Conservation (phyloP, 2,888 invertebrate genomes). For the Liposcelis brunnea region DNA sequence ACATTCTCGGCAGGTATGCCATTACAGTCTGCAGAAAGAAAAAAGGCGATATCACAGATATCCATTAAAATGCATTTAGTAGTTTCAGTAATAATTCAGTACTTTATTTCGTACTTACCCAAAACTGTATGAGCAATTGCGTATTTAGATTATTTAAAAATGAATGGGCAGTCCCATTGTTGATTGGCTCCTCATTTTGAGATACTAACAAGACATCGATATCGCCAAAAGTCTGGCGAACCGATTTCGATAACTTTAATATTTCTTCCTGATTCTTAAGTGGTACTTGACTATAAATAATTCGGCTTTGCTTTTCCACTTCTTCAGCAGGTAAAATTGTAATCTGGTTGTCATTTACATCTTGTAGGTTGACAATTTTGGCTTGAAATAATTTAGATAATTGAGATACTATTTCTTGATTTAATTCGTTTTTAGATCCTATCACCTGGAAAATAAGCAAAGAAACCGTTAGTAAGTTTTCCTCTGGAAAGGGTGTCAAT, state of each 20-base stretch:
- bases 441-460: not conserved
- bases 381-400: not conserved
- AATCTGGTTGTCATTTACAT: not conserved
- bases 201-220: slow-evolving; percentile 2
- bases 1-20: too few relatives aligned
- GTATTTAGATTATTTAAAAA: too few relatives aligned
- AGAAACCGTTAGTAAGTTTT: too few relatives aligned
- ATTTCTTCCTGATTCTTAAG: not conserved
- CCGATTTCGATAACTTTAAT: not conserved
- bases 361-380: too few relatives aligned
- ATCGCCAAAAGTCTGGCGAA: not conserved
- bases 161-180: too few relatives aligned
- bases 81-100: too few relatives aligned
- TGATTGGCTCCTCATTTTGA: not conserved
- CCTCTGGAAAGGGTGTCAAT: too few relatives aligned
- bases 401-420: not conserved
- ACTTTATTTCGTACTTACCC: too few relatives aligned
- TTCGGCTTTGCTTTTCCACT: not conserved
- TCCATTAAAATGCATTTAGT: too few relatives aligned
- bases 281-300: not conserved
- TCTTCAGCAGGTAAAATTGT: not conserved
- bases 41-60: too few relatives aligned
- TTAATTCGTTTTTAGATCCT: slow-evolving; percentile 4
- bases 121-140: too few relatives aligned
- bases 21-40: too few relatives aligned